phyloP scores from a whole-genome alignment of 92 coral and sea anemone species.

The Scolanthus callimorphus region DNA sequence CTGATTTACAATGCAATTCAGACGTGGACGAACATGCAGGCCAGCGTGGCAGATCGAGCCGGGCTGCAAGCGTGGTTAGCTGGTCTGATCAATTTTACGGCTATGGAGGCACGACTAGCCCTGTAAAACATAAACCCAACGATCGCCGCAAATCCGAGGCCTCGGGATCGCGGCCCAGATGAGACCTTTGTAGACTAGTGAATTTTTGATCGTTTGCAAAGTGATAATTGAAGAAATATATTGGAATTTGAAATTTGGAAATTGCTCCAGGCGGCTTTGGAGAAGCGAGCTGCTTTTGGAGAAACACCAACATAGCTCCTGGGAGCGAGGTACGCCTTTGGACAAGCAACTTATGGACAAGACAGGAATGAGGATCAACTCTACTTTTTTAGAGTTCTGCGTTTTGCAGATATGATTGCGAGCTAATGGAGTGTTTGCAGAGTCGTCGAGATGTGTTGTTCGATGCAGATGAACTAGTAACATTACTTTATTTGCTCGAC shows the following conservation, averaged over 20 bases:
- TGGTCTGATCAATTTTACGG: slow-evolving; percentile 97
- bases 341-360: no score
- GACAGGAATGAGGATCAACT: no score
- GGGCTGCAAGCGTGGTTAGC: slow-evolving; percentile 92
- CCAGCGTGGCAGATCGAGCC: slow-evolving; percentile 76
- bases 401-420: no score
- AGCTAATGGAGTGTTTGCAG: no score
- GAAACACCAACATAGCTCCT: no score
- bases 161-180: slow-evolving; percentile 69
- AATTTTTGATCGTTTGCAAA: background rate
- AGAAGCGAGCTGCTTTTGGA: background rate
- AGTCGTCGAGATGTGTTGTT: no score
- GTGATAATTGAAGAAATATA: background rate
- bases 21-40: slow-evolving; percentile 79
- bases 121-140: slow-evolving; percentile 72
- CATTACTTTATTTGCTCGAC: no score
- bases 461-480: no score
- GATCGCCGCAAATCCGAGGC: slow-evolving; percentile 74
- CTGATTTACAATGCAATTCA: slow-evolving; percentile 36
- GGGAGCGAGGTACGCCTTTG: no score
- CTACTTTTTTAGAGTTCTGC: no score
- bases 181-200: slow-evolving; percentile 10
- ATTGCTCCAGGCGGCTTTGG: slow-evolving; percentile 7
- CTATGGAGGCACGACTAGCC: slow-evolving; percentile 62
- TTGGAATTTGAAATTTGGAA: slow-evolving; percentile 32